Evolutionary conservation across 2,888 invertebrate genomes (phyloP), one percentile per base, ranked within the genome.

Genomic region (Sympetrum striolatum): DNA sequence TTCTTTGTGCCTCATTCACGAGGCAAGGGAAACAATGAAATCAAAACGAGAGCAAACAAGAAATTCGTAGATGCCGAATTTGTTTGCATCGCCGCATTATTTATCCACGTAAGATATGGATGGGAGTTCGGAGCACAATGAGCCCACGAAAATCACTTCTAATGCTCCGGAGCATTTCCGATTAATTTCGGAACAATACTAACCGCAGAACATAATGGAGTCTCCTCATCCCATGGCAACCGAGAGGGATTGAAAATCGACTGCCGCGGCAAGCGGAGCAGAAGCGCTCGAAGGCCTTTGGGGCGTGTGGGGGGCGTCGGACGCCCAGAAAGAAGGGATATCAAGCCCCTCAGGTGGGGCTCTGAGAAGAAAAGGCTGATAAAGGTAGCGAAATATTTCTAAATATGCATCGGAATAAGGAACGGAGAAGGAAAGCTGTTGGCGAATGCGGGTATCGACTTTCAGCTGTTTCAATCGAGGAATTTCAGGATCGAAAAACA

Each of bases 121-220:
- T 86, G 86, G 58, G 60, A 86, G n/a, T 60, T n/a, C 60, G 64
- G 22, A 2, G 64, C 86, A 86, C 86, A 86, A 86, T 86, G 86
- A 64, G 86, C 22, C 86, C 39, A n/a, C 22, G 35, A 86, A 86
- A 86, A 86, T 86, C 60, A 86, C 60, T 64, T 86, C 64, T 86
- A 86, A 86, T 86, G 86, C 64, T 64, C 64, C 60, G 39, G 86
- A 86, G 60, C 60, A 86, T 86, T 86, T 86, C 86, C 86, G 60
- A 86, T 60, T 86, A 86, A 86, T 64, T 86, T 86, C 86, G 64
- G 86, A 86, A 86, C 86, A 86, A 86, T 86, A 86, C 86, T 64
- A 86, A 86, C 86, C 86, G 37, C 86, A 86, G 86, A 58, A 31
- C 86, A 86, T 86, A 86, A 86, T 86, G 86, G 86, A 60, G 86